Evolutionary conservation across 2,888 invertebrate species (phyloP).

Genomic region (Drosophila incognita): DNA sequence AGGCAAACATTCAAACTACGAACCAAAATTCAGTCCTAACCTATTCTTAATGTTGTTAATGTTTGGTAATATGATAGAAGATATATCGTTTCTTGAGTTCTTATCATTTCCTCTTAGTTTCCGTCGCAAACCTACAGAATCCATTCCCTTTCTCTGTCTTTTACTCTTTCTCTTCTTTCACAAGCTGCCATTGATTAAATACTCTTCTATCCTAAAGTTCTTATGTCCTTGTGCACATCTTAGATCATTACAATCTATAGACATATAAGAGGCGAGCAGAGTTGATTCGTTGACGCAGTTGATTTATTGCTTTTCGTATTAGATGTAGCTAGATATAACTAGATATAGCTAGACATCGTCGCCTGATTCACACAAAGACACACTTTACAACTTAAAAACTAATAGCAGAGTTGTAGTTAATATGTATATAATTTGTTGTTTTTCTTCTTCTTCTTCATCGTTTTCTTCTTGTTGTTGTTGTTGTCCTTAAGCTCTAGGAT

Average conservation of each 20-base stretch:
- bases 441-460: slow-evolving; percentile 2
- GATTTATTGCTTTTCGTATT: slow-evolving; percentile 66
- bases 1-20: neutral
- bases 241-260: neutral
- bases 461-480: slow-evolving; percentile 2
- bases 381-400: slow-evolving; percentile 70
- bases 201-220: neutral
- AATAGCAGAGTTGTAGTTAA: slow-evolving; percentile 61
- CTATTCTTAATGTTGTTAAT: neutral
- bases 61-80: neutral
- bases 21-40: neutral
- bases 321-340: slow-evolving; percentile 62
- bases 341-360: slow-evolving; percentile 58
- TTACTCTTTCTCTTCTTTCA: neutral
- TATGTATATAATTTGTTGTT: slow-evolving; percentile 1
- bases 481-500: slow-evolving; percentile 56
- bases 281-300: slow-evolving; percentile 45
- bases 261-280: neutral
- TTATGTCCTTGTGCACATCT: neutral
- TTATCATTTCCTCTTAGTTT: neutral
- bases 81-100: neutral
- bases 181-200: neutral
- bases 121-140: neutral
- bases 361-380: slow-evolving; percentile 51
- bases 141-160: neutral